Base-by-base conservation (phyloP, 2,888 invertebrate species). In the Thecophora atra region DNA sequence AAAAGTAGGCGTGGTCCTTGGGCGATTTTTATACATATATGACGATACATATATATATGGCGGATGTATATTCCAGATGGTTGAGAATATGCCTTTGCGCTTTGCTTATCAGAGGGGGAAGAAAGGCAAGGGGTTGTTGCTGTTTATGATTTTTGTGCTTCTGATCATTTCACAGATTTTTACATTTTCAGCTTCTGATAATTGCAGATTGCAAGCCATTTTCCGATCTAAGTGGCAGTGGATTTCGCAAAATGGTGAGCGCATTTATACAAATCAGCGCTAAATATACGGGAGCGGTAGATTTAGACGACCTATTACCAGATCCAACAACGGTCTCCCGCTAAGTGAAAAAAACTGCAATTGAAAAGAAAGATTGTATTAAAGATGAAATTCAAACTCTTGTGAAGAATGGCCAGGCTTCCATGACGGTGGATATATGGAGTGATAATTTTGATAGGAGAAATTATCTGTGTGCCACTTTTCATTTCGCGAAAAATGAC, bases 201-300 rank as follows among this genome's bases (percentile, higher is more conserved):
- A 52, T 70, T 54, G 70, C 70, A 42, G 73, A 71, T 24, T 73
- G 70, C 47, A 66, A 67, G 6, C 65, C 67, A 64, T 70, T 73
- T 67, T 70, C 63, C 17, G 19, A 56, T 47, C 42, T 73, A 17
- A 42, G 17, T 63, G 54, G 70, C 17, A 56, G 24, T 8, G 65
- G 69, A 0, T 69, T 71, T 17, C 26, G 24, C 24, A 71, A 73
- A 15, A n/a, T 70, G 21, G 73, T 70, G 19, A 66, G 75, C 17
- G 76, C 75, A 70, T 74, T 76, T 26, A 66, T 77, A 4, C 73
- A 77, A 58, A 72, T 77, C 70, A 74, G 76, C 26, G 75, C 75
- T 3, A 73, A 56, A 3, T 76, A 76, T 63, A 73, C 75, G 54
- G 73, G 67, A 62, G 44, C 69, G 21, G 73, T 76, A 17, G 74